Percentiles rank a stretch among this genome's conserved stretches.
Evolutionary conservation across 2,888 invertebrate species (phyloP).

Genomic region (Brachyopa scutellaris): DNA sequence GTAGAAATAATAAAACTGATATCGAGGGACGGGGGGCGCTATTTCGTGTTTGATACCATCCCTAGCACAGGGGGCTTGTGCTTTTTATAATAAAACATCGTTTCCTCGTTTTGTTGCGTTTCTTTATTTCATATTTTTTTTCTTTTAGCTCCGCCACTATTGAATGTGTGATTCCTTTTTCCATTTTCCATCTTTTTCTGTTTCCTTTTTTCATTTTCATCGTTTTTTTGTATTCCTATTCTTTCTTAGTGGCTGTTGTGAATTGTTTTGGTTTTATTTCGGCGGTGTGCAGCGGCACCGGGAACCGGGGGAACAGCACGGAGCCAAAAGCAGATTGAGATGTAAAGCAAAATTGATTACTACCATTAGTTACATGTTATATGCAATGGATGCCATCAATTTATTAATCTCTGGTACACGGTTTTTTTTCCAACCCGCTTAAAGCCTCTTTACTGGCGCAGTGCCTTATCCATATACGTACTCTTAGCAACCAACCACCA

Average conservation of each 20-base stretch:
- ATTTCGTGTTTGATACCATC: constrained; percentile 28
- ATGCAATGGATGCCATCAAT: constrained; percentile 83
- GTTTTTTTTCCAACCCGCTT: constrained; percentile 73
- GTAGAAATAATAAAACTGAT: constrained; percentile 65
- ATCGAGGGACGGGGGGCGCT: constrained; percentile 57
- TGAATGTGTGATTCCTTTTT: constrained; percentile 61
- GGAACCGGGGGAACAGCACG: constrained; percentile 55
- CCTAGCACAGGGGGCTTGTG: constrained; percentile 23
- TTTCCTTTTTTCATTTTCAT: constrained; percentile 27
- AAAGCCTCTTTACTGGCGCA: constrained; percentile 33
- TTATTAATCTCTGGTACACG: constrained; percentile 83
- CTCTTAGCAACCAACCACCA: constrained; percentile 25
- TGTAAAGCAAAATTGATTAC: constrained; percentile 83
- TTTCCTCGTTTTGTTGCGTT: constrained; percentile 62
- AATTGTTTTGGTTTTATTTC: constrained; percentile 63
- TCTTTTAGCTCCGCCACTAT: neutral
- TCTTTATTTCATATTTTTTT: constrained; percentile 33
- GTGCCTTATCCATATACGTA: constrained; percentile 50
- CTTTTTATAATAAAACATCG: constrained; percentile 65
- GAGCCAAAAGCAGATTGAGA: constrained; percentile 82
- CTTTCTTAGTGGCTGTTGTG: constrained; percentile 51
- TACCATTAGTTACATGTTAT: constrained; percentile 83
- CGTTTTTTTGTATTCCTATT: constrained; percentile 1
- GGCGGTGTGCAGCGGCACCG: constrained; percentile 34
- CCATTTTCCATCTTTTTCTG: constrained; percentile 64